Conservation (phyloP, 2,797 vertebrate species). For the Epinephelus malabaricus region DNA sequence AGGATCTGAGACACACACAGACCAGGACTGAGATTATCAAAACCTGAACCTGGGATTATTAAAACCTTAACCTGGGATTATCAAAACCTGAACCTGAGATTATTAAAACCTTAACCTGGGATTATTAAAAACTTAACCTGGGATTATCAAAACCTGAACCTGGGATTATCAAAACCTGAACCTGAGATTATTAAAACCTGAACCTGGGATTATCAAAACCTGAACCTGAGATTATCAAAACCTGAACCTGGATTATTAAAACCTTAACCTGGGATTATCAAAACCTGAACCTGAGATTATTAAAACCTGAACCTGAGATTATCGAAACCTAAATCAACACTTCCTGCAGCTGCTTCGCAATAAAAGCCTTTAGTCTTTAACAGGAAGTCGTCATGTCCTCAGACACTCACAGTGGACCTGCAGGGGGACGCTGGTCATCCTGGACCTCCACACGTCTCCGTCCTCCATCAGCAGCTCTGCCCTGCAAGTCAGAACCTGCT, state of each 20-base stretch:
- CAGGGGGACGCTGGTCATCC: conserved; percentile 67
- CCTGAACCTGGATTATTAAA: too few relatives aligned
- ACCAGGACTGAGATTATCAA: background rate
- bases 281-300: background rate
- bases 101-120: background rate
- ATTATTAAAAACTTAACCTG: background rate
- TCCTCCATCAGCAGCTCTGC: conserved; percentile 77
- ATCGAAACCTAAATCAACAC: background rate
- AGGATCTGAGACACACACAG: conserved; percentile 35
- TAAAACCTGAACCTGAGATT: background rate
- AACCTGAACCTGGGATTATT: background rate
- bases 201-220: background rate
- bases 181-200: background rate
- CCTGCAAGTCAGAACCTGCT: conserved; percentile 83
- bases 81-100: background rate
- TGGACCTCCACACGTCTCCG: conserved; percentile 62
- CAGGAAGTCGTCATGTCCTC: background rate
- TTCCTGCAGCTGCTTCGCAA: background rate
- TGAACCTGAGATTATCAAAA: background rate
- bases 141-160: too few relatives aligned
- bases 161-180: too few relatives aligned
- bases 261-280: background rate
- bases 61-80: background rate
- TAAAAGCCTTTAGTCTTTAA: background rate
- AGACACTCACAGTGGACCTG: conserved; percentile 88